A percentile compares a stretch with the other conserved stretches of the same genome.
Evolutionary conservation across 2,113 vertebrate genomes (phyloP).

Genomic region (Sander lucioperca): DNA sequence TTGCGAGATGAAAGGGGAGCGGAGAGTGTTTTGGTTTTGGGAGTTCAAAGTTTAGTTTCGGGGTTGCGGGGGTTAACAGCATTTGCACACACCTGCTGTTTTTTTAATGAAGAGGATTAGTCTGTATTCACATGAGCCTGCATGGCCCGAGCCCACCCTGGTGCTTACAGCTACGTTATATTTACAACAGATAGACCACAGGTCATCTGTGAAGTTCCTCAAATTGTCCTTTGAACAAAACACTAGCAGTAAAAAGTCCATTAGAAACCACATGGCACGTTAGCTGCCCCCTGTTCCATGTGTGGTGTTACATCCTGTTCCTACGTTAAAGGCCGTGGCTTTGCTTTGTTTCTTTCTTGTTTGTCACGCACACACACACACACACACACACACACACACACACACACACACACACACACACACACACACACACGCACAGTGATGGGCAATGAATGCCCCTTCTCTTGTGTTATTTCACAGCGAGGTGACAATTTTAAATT

Average conservation of each 20-base stretch:
- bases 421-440: not conserved
- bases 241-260: constrained; percentile 16
- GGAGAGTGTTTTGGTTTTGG: constrained; percentile 58
- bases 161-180: constrained; percentile 10
- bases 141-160: constrained; percentile 52
- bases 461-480: constrained; percentile 54
- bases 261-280: constrained; percentile 17
- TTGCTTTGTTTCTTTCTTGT: constrained; percentile 18
- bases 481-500: constrained; percentile 34
- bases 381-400: constrained; percentile 2
- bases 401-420: not conserved
- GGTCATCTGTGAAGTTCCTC: constrained; percentile 22
- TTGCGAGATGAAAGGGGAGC: constrained; percentile 49
- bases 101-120: constrained; percentile 81
- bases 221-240: constrained; percentile 20
- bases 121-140: constrained; percentile 50
- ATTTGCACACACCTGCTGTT: constrained; percentile 82
- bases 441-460: not conserved
- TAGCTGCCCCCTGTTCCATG: constrained; percentile 28
- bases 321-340: constrained; percentile 9
- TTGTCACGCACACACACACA: not conserved
- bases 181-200: constrained; percentile 22
- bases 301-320: constrained; percentile 24
- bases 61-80: constrained; percentile 60
- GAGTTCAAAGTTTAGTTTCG: constrained; percentile 55